Percentiles rank a stretch among this genome's conserved stretches.
These are phyloP conservation scores for Agonopterix heracliana DNA, from an alignment of 2,888 invertebrate genomes.

Conservation along the genomic window DNA sequence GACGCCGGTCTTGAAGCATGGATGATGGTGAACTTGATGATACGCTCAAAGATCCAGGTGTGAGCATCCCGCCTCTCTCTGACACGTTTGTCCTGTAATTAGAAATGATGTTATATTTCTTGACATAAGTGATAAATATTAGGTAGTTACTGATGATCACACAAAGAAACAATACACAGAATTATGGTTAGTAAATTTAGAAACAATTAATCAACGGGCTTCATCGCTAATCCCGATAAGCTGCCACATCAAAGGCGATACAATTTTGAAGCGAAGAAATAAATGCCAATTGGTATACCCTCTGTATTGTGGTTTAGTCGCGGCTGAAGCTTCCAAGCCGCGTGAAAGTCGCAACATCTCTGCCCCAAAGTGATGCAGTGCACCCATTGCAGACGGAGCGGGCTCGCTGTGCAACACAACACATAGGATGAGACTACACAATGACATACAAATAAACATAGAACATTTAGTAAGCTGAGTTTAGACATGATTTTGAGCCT, in stretches of 20 bases:
- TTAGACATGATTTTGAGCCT: too few relatives aligned
- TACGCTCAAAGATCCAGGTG: slow-evolving; percentile 63
- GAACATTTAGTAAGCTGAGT: too few relatives aligned
- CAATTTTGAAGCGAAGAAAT: slow-evolving; percentile 44
- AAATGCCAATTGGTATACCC: slow-evolving; percentile 65
- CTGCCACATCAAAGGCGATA: slow-evolving; percentile 11
- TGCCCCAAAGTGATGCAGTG: slow-evolving; percentile 89
- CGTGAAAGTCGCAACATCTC: slow-evolving; percentile 90
- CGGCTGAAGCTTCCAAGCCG: slow-evolving; percentile 84
- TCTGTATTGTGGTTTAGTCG: slow-evolving; percentile 63
- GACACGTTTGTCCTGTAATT: slow-evolving; percentile 53
- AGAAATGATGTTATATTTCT: background rate
- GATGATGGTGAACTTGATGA: slow-evolving; percentile 69
- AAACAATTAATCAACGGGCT: too few relatives aligned
- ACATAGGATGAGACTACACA: slow-evolving; percentile 52
- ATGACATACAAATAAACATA: slow-evolving; percentile 26
- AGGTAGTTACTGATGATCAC: background rate
- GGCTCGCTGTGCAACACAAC: slow-evolving; percentile 80
- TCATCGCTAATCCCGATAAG: background rate
- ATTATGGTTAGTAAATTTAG: background rate
- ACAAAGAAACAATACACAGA: too few relatives aligned
- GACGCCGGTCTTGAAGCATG: slow-evolving; percentile 58
- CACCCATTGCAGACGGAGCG: slow-evolving; percentile 88
- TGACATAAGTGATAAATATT: background rate
- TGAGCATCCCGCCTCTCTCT: slow-evolving; percentile 62